Conservation (phyloP, 2,888 invertebrate species). For the Dasypogon diadema region DNA sequence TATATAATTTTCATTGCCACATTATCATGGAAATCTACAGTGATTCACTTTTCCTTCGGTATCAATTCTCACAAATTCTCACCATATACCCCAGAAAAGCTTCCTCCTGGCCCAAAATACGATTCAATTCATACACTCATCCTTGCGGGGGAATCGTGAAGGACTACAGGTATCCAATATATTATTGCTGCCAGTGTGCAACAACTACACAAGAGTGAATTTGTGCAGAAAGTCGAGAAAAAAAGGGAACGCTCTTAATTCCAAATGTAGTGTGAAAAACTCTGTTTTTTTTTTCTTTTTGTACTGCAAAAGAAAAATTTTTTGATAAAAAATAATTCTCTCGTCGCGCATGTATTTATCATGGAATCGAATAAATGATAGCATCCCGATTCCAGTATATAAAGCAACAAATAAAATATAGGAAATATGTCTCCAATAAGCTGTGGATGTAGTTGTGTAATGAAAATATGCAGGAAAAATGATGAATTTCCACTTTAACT, state of each 20-base stretch:
- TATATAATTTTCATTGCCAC: constrained; percentile 60
- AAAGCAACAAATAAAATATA: constrained; percentile 53
- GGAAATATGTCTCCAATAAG: not conserved
- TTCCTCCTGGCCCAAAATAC: constrained; percentile 8
- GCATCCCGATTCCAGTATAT: constrained; percentile 33
- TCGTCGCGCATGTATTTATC: constrained; percentile 44
- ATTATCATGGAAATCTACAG: constrained; percentile 60
- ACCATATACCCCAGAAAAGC: constrained; percentile 54
- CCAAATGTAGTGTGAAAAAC: constrained; percentile 6
- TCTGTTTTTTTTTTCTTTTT: too few relatives aligned
- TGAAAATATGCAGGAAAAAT: constrained; percentile 51
- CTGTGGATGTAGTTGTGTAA: constrained; percentile 9
- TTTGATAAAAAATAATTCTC: constrained; percentile 33
- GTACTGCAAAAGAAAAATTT: constrained; percentile 1
- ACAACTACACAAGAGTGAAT: constrained; percentile 35
- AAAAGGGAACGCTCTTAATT: not conserved
- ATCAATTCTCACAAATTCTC: constrained; percentile 60
- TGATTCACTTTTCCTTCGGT: constrained; percentile 59
- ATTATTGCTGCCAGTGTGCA: constrained; percentile 20
- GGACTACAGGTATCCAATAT: constrained; percentile 46
- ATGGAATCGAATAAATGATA: constrained; percentile 43
- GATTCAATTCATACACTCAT: constrained; percentile 1
- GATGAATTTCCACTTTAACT: constrained; percentile 53
- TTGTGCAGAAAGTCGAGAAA: constrained; percentile 28
- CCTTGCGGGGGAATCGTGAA: not conserved